Conservation (phyloP, 1,140 invertebrate species). For the Intoshia linei region DNA sequence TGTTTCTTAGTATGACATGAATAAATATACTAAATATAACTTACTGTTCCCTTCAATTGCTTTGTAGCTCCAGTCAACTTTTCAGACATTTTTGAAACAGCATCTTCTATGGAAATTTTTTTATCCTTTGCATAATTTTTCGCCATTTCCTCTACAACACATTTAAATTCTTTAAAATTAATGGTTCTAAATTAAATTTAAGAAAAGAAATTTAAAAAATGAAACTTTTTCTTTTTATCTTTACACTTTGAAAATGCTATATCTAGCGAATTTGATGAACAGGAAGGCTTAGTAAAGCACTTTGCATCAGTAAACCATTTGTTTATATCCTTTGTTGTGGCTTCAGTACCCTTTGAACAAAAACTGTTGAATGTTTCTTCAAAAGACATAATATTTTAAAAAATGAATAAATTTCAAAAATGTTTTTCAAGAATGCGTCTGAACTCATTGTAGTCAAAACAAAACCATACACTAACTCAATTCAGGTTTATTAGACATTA, state of each 20-base stretch:
- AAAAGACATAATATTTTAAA: too few species aligned
- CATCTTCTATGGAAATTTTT: slow-evolving; percentile 3
- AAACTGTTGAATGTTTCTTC: slow-evolving; percentile 3
- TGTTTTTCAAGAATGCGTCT: too few species aligned
- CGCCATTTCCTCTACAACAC: slow-evolving; percentile 5
- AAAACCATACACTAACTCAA: too few species aligned
- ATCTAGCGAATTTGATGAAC: slow-evolving; percentile 7
- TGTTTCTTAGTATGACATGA: slow-evolving; percentile 7
- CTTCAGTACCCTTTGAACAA: slow-evolving; percentile 4
- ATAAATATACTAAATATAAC: neutral
- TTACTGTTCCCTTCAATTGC: slow-evolving; percentile 3
- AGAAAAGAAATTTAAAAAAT: neutral
- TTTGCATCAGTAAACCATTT: slow-evolving; percentile 6
- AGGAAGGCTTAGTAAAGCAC: slow-evolving; percentile 4
- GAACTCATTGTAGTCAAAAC: too few species aligned
- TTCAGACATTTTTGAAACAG: slow-evolving; percentile 1
- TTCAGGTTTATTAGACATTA: too few species aligned
- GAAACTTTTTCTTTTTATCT: slow-evolving; percentile 3
- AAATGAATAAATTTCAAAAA: too few species aligned
- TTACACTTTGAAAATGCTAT: slow-evolving; percentile 6
- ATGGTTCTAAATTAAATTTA: neutral
- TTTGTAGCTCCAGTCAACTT: slow-evolving; percentile 3
- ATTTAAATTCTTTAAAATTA: slow-evolving; percentile 1
- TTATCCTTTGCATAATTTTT: slow-evolving; percentile 6
- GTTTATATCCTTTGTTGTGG: slow-evolving; percentile 6